Percentiles rank a stretch among this genome's conserved stretches.
phyloP scores from a whole-genome alignment of 2,113 vertebrate genomes.

The Sylvicapra grimmia region DNA sequence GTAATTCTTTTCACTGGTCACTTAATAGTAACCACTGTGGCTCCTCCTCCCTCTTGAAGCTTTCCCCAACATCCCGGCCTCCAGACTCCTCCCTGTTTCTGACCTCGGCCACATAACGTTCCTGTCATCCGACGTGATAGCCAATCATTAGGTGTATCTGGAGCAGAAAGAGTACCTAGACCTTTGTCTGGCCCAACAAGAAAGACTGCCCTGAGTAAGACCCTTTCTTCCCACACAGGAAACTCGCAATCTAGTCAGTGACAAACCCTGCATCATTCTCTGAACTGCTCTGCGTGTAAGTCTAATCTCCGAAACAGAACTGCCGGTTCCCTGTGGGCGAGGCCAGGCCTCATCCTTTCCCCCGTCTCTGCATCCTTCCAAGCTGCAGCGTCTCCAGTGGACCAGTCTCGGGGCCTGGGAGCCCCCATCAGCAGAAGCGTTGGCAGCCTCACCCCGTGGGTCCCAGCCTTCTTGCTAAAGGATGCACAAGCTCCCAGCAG shows the following conservation, averaged over 20 bases:
- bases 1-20: not conserved
- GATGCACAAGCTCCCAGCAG: not conserved
- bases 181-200: not conserved
- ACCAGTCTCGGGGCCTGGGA: not conserved
- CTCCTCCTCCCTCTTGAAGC: not conserved
- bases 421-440: not conserved
- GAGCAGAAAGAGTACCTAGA: not conserved
- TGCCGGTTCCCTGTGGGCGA: accelerated
- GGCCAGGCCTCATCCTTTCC: not conserved
- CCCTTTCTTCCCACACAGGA: not conserved
- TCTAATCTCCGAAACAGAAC: not conserved
- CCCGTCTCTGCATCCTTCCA: not conserved
- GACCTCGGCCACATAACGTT: not conserved
- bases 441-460: not conserved
- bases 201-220: not conserved
- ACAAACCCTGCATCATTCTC: not conserved
- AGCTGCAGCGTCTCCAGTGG: not conserved
- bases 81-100: not conserved
- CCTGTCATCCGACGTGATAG: not conserved
- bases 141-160: not conserved
- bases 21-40: not conserved
- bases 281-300: not conserved
- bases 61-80: not conserved
- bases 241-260: not conserved
- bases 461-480: not conserved